Percentiles rank a stretch among this genome's conserved stretches.
Evolutionary conservation across 2,113 vertebrate species (phyloP).

Genomic region (Paratilapia polleni): DNA sequence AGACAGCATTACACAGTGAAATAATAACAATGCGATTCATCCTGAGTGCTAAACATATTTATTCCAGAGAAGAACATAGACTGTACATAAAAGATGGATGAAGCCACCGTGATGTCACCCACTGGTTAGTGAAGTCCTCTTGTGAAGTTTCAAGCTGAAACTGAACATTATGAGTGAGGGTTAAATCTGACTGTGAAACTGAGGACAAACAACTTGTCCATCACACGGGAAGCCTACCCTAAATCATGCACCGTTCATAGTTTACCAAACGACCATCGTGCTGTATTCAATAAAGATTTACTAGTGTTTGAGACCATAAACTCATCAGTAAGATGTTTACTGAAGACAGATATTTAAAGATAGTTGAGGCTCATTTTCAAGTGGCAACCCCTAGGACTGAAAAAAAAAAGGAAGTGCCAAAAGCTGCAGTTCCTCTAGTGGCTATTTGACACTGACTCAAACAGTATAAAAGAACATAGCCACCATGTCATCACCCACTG

Average conservation of each 20-base stretch:
- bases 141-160: background rate
- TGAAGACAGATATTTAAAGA: too few species aligned
- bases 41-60: background rate
- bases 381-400: too few species aligned
- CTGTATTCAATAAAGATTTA: background rate
- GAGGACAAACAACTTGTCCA: background rate
- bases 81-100: background rate
- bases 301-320: background rate
- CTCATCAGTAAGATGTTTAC: background rate
- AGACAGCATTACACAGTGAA: background rate
- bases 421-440: too few species aligned
- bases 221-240: too few species aligned
- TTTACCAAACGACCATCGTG: background rate
- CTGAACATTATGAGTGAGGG: background rate
- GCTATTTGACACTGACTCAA: too few species aligned
- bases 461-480: too few species aligned
- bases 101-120: background rate
- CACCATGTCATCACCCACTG: too few species aligned
- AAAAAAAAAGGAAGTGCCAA: too few species aligned
- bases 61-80: background rate
- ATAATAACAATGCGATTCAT: background rate
- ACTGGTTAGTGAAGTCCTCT: too few species aligned
- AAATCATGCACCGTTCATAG: background rate
- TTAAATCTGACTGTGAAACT: background rate
- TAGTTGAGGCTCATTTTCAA: too few species aligned